Evolutionary conservation across 2,888 invertebrate species (phyloP).

Genomic region (Cylindroiulus punctatus): DNA sequence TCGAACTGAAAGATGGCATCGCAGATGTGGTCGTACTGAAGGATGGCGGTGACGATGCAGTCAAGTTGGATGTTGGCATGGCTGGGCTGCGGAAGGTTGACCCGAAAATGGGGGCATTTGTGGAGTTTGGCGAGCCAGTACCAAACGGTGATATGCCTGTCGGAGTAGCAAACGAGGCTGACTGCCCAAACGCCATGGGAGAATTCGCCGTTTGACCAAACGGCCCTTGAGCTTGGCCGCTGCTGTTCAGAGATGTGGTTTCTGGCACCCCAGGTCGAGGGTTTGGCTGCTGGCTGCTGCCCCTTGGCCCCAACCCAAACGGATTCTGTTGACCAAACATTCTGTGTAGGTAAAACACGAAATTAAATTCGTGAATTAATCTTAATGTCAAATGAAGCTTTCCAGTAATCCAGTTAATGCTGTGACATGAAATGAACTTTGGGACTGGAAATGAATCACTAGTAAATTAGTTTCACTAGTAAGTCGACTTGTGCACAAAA

Average conservation of each 20-base stretch:
- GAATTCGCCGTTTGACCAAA: too few relatives aligned
- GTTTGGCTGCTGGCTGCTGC: neutral
- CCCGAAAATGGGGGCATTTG: neutral
- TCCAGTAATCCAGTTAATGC: too few relatives aligned
- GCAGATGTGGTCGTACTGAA: neutral
- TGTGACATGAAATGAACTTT: too few relatives aligned
- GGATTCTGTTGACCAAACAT: neutral
- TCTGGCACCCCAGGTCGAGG: neutral
- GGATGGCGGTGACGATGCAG: neutral
- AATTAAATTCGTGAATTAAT: neutral
- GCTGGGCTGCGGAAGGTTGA: neutral
- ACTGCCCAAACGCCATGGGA: neutral
- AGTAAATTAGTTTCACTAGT: too few relatives aligned
- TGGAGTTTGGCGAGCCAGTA: neutral
- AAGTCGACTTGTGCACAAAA: too few relatives aligned
- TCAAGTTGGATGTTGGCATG: neutral
- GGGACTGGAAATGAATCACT: too few relatives aligned
- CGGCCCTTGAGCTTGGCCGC: neutral
- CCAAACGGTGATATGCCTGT: neutral
- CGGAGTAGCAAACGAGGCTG: neutral
- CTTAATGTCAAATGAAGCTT: too few relatives aligned
- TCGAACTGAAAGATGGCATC: neutral
- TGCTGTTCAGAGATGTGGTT: neutral
- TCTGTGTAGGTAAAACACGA: neutral
- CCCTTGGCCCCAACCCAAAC: neutral